A percentile compares a stretch with the other conserved stretches of the same genome.
Conservation (phyloP, 2,888 invertebrate genomes). For the Diarsia rubi region DNA sequence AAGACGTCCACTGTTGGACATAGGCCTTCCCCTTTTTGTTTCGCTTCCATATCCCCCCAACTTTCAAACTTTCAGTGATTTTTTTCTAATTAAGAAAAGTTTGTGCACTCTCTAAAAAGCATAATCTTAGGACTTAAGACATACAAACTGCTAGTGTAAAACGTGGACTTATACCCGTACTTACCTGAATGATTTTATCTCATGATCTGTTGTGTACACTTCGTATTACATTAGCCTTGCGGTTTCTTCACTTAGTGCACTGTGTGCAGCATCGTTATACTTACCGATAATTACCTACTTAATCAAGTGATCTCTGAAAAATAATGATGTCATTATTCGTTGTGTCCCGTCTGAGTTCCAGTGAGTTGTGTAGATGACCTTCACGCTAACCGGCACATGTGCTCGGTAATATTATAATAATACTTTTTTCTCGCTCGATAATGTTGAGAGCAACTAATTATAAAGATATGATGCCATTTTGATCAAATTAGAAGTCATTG, state of each 20-base stretch:
- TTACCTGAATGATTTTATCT: conserved; percentile 27
- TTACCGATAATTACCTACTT: conserved; percentile 57
- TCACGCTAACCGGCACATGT: conserved; percentile 78
- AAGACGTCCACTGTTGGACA: too few relatives aligned
- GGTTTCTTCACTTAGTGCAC: conserved; percentile 74
- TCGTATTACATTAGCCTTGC: conserved; percentile 74
- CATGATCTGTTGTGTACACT: conserved; percentile 28
- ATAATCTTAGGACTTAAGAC: not conserved
- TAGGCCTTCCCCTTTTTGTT: too few relatives aligned
- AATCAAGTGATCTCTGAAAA: conserved; percentile 71
- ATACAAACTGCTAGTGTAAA: not conserved
- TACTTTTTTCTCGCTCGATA: conserved; percentile 62
- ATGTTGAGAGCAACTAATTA: conserved; percentile 61
- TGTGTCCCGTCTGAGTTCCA: conserved; percentile 76
- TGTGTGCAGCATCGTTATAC: conserved; percentile 64
- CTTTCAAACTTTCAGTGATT: not conserved
- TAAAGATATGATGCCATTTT: conserved; percentile 45
- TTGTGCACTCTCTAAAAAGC: not conserved
- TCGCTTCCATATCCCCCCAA: too few relatives aligned
- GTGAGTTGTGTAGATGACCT: conserved; percentile 78
- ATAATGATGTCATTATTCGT: conserved; percentile 77
- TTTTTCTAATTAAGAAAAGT: not conserved
- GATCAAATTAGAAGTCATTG: conserved; percentile 42
- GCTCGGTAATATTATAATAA: conserved; percentile 68
- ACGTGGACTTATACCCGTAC: conserved; percentile 10